Evolutionary conservation across 2,113 vertebrate genomes (phyloP).

Genomic region (Colius striatus): DNA sequence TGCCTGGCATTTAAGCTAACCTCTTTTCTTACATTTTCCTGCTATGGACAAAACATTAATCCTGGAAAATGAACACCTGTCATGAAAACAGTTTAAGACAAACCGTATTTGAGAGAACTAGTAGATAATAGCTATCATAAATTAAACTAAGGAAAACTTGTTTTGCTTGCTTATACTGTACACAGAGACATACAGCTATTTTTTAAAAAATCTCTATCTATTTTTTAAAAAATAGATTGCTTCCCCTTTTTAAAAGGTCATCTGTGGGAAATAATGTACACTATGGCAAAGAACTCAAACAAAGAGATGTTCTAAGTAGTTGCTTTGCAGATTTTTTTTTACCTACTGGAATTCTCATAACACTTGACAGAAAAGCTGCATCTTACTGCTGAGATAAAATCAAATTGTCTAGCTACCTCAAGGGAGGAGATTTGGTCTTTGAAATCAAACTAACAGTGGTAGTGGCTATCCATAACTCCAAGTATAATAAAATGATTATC

Average conservation of each 20-base stretch:
- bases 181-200: not conserved
- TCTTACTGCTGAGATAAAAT: not conserved
- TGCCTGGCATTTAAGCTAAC: not conserved
- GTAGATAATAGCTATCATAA: not conserved
- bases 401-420: not conserved
- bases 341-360: not conserved
- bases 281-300: not conserved
- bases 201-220: too few relatives aligned
- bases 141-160: not conserved
- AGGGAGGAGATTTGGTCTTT: not conserved
- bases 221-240: not conserved
- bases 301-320: not conserved
- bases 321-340: not conserved
- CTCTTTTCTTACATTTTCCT: not conserved
- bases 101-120: not conserved
- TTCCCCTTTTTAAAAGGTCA: not conserved
- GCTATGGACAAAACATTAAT: not conserved
- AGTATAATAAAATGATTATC: not conserved
- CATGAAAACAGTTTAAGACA: not conserved
- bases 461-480: not conserved
- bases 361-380: slow-evolving; percentile 6
- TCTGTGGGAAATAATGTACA: not conserved
- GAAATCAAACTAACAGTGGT: not conserved
- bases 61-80: not conserved
- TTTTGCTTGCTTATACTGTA: not conserved